These are phyloP conservation scores for Tyrannus savana DNA, from an alignment of 2,113 vertebrate species.

Conservation along the genomic window DNA sequence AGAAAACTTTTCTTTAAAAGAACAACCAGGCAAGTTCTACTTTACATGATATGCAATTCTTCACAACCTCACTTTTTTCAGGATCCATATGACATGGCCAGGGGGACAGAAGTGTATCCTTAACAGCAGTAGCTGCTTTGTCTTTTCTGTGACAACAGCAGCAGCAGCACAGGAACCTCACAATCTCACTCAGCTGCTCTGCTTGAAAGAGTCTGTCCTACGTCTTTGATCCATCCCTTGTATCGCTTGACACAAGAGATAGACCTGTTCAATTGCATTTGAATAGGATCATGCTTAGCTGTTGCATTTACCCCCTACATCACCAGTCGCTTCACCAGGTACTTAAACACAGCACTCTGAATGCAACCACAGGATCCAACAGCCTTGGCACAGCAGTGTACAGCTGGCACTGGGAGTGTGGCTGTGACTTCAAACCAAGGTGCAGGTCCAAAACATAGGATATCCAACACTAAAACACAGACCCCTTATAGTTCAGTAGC, in stretches of 20 bases:
- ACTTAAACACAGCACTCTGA: accelerated
- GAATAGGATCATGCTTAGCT: neutral
- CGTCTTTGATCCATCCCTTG: neutral
- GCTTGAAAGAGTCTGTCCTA: neutral
- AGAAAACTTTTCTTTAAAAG: neutral
- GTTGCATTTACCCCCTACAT: neutral
- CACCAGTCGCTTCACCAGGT: neutral
- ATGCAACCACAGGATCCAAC: neutral
- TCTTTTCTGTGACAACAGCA: neutral
- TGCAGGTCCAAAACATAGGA: neutral
- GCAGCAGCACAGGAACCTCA: neutral
- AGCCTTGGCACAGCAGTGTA: neutral
- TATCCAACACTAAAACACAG: neutral
- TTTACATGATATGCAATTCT: neutral
- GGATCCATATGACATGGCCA: neutral
- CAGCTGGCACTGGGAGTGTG: neutral
- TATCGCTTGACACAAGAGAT: neutral
- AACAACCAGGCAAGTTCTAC: neutral
- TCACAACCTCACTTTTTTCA: neutral
- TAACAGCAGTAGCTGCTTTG: neutral
- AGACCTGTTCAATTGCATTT: accelerated
- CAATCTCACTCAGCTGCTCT: neutral
- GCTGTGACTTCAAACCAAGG: neutral
- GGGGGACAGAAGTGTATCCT: neutral
- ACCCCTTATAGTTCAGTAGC: neutral